phyloP scores from a whole-genome alignment of 2,888 invertebrate species.

The Diachrysia chrysitis region DNA sequence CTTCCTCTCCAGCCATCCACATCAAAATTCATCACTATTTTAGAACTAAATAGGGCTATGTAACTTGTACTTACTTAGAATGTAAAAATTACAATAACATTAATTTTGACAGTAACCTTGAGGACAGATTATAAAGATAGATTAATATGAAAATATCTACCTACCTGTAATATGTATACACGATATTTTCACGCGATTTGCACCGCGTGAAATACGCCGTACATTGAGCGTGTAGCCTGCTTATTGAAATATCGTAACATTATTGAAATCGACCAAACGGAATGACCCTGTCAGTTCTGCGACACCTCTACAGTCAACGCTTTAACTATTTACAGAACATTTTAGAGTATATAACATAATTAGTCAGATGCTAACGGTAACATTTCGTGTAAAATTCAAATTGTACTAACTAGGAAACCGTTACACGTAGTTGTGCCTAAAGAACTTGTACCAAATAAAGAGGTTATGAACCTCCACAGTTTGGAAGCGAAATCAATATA shows the following conservation, averaged over 20 bases:
- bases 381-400: slow-evolving; percentile 47
- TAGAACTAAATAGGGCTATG: too few relatives aligned
- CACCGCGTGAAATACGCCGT: not conserved
- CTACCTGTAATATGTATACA: not conserved
- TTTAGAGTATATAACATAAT: slow-evolving; percentile 51
- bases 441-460: slow-evolving; percentile 5
- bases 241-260: slow-evolving; percentile 2
- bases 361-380: slow-evolving; percentile 51
- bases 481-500: slow-evolving; percentile 23
- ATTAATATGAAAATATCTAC: not conserved
- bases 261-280: slow-evolving; percentile 1
- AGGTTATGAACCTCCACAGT: slow-evolving; percentile 7
- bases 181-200: not conserved
- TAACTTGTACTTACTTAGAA: too few relatives aligned
- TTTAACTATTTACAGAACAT: slow-evolving; percentile 49
- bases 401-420: slow-evolving; percentile 58
- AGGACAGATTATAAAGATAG: not conserved
- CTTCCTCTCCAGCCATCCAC: too few relatives aligned
- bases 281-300: not conserved
- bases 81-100: too few relatives aligned
- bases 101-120: too few relatives aligned
- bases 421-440: slow-evolving; percentile 45
- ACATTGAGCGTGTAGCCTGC: slow-evolving; percentile 4
- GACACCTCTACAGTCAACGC: slow-evolving; percentile 36
- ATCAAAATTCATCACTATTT: too few relatives aligned